These are phyloP conservation scores for Erannis defoliaria DNA, from an alignment of 2,888 invertebrate species.

Conservation along the genomic window DNA sequence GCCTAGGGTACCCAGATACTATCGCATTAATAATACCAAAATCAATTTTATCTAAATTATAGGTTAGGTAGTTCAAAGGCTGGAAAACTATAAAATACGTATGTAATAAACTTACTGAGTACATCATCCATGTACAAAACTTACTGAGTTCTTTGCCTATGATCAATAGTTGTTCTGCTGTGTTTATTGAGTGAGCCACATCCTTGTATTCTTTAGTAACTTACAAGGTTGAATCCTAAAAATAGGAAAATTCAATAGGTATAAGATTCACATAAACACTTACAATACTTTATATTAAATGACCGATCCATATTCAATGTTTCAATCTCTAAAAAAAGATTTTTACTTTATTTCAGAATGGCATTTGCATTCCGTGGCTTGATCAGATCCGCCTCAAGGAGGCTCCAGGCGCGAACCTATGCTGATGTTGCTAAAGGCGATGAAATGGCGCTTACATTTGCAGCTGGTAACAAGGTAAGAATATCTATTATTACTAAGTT, in stretches of 20 bases:
- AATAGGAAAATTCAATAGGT: not conserved
- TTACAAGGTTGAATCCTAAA: not conserved
- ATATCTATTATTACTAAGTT: not conserved
- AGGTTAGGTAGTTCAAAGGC: conserved; percentile 40
- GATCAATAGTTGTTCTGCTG: not conserved
- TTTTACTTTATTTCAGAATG: conserved; percentile 69
- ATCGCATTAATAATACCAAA: not conserved
- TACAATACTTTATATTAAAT: not conserved
- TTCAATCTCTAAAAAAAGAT: no score
- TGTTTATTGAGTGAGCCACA: not conserved
- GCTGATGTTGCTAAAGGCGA: conserved; percentile 86
- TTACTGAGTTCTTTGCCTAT: not conserved
- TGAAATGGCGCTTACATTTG: conserved; percentile 96
- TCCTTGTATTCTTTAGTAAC: not conserved
- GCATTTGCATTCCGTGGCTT: conserved; percentile 83
- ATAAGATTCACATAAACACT: not conserved
- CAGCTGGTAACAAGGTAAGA: conserved; percentile 94
- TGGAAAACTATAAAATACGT: not conserved
- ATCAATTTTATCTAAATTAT: conserved; percentile 21
- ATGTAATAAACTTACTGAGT: no score
- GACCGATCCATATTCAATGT: not conserved
- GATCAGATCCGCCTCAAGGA: conserved; percentile 73
- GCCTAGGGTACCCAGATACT: not conserved
- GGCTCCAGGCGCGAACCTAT: conserved; percentile 88
- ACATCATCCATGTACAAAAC: not conserved